Conservation (phyloP, 2,888 invertebrate genomes). For the Galerucella pusilla region DNA sequence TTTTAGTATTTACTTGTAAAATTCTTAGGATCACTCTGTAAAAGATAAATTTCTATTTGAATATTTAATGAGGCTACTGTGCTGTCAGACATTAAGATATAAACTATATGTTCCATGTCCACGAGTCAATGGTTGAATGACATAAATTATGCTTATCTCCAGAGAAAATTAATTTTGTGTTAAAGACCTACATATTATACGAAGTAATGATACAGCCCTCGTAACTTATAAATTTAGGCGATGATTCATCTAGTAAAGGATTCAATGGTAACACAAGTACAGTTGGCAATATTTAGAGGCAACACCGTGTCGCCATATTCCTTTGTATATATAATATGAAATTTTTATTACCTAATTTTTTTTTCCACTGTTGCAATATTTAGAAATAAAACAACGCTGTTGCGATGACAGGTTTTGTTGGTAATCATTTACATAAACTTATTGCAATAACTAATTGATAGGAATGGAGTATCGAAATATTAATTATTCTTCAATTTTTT, state of each 20-base stretch:
- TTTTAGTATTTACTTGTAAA: no score
- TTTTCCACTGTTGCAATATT: conserved; percentile 28
- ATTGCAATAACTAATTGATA: conserved; percentile 9
- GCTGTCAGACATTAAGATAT: no score
- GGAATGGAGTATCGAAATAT: conserved; percentile 22
- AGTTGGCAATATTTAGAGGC: not conserved
- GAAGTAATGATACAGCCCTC: not conserved
- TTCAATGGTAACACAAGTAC: not conserved
- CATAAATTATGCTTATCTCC: no score
- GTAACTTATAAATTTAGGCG: not conserved
- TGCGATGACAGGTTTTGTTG: conserved; percentile 31
- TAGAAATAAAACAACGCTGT: conserved; percentile 24
- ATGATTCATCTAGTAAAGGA: not conserved
- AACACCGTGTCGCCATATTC: conserved; percentile 39
- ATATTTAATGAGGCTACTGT: no score
- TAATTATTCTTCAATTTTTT: conserved; percentile 16
- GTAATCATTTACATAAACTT: conserved; percentile 29
- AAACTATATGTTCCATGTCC: no score
- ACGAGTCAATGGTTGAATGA: no score
- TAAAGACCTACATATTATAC: no score
- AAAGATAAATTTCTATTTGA: no score
- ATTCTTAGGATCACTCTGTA: no score
- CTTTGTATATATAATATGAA: conserved; percentile 36
- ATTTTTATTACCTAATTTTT: conserved; percentile 41
- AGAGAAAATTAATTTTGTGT: not conserved